Evolutionary conservation across 2,888 invertebrate genomes (phyloP).

Genomic region (Frankliniella fusca): DNA sequence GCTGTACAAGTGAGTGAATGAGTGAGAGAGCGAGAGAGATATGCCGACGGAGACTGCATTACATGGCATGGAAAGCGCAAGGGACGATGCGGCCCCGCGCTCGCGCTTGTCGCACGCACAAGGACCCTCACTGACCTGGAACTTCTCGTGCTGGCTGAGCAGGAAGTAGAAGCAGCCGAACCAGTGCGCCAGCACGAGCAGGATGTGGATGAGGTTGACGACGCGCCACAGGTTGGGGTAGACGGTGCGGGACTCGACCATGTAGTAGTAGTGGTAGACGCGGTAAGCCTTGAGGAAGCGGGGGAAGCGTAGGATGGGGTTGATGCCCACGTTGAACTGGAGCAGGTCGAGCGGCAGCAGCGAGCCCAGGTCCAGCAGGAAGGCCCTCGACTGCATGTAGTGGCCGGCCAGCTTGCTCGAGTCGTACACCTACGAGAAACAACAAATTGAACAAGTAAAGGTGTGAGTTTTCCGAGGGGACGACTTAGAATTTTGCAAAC

Average conservation of each 20-base stretch:
- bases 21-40: too few relatives aligned
- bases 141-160: constrained; percentile 84
- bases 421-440: constrained; percentile 77
- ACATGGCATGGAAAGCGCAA: too few relatives aligned
- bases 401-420: constrained; percentile 83
- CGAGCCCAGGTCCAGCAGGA: constrained; percentile 77
- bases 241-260: constrained; percentile 91
- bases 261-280: constrained; percentile 88
- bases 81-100: not conserved
- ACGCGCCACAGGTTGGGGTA: constrained; percentile 96
- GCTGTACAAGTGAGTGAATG: too few relatives aligned
- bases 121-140: constrained; percentile 59
- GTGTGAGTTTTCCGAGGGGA: too few relatives aligned
- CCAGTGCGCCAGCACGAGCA: constrained; percentile 93
- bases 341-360: constrained; percentile 82
- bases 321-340: constrained; percentile 74
- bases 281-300: constrained; percentile 88
- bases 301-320: constrained; percentile 84
- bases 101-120: constrained; percentile 44
- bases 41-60: too few relatives aligned
- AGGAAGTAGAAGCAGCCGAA: constrained; percentile 97
- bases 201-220: constrained; percentile 88
- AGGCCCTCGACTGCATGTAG: constrained; percentile 78
- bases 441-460: too few relatives aligned
- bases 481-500: too few relatives aligned